Evolutionary conservation across 2,888 invertebrate species (phyloP).

Genomic region (Automeris io): DNA sequence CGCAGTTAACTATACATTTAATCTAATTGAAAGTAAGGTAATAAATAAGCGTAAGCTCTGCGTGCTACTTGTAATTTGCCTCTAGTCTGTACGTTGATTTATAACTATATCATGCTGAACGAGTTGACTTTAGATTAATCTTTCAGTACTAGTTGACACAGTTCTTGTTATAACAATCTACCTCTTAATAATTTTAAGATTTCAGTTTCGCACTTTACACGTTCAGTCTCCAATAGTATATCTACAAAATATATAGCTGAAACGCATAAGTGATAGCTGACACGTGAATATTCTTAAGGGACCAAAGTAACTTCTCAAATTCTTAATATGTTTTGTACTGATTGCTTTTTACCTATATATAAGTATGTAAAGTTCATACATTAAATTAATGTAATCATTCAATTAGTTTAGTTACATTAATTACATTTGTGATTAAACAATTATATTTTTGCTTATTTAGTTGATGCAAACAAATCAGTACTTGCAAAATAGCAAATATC

Average conservation of each 20-base stretch:
- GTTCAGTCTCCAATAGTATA: constrained; percentile 25
- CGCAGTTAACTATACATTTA: constrained; percentile 59
- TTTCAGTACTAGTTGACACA: constrained; percentile 52
- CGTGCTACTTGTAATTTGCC: constrained; percentile 54
- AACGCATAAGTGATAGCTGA: constrained; percentile 25
- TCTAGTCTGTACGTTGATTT: constrained; percentile 42
- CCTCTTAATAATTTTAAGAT: constrained; percentile 69
- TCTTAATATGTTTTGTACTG: constrained; percentile 33
- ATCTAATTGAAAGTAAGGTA: constrained; percentile 45
- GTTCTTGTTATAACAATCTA: constrained; percentile 73
- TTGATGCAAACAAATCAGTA: not conserved
- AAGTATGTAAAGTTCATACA: constrained; percentile 5
- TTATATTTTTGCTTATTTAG: not conserved
- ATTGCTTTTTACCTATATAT: constrained; percentile 27
- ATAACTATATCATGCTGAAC: constrained; percentile 37
- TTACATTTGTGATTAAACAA: too few relatives aligned
- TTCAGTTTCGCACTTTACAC: constrained; percentile 39
- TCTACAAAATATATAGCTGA: constrained; percentile 32
- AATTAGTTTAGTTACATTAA: constrained; percentile 16
- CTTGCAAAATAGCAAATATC: not conserved
- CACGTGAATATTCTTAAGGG: constrained; percentile 31
- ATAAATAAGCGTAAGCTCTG: constrained; percentile 43
- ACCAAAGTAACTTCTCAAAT: constrained; percentile 47
- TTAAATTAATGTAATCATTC: constrained; percentile 16
- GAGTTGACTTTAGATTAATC: constrained; percentile 38